A percentile compares a stretch with the other conserved stretches of the same genome.
Conservation (phyloP, 2,888 invertebrate genomes). For the Ormyrus labotus region DNA sequence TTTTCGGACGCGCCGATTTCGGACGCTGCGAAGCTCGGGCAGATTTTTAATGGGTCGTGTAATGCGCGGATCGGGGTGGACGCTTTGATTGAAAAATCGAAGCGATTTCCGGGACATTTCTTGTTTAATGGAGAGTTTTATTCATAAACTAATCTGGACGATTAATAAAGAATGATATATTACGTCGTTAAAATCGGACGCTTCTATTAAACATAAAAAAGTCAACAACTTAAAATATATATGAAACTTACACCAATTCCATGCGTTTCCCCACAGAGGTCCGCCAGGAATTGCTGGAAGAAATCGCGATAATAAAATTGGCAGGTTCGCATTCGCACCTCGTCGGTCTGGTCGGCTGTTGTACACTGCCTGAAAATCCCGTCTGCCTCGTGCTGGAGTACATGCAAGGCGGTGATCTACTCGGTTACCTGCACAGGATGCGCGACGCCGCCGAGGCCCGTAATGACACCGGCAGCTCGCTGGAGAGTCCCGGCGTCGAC, state of each 20-base stretch:
- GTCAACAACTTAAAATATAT: too few species aligned
- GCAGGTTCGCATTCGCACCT: slow-evolving; percentile 87
- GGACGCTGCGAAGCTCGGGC: background rate
- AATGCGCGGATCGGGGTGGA: too few species aligned
- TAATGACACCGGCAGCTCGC: slow-evolving; percentile 13
- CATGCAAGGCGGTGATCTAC: slow-evolving; percentile 86
- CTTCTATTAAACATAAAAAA: too few species aligned
- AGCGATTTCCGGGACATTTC: too few species aligned
- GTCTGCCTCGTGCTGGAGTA: slow-evolving; percentile 87
- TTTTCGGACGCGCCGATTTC: background rate
- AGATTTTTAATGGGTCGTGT: too few species aligned
- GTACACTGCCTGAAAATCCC: slow-evolving; percentile 81
- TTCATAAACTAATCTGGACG: too few species aligned
- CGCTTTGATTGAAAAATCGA: too few species aligned
- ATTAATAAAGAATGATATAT: too few species aligned
- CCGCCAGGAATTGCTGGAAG: slow-evolving; percentile 83
- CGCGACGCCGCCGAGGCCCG: slow-evolving; percentile 56
- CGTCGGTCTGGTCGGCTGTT: slow-evolving; percentile 85
- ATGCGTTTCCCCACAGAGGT: slow-evolving; percentile 59
- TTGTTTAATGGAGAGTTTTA: too few species aligned
- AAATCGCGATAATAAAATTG: slow-evolving; percentile 87
- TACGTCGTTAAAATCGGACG: too few species aligned
- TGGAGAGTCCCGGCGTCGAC: slow-evolving; percentile 25
- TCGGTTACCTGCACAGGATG: slow-evolving; percentile 77
- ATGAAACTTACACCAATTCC: too few species aligned